A percentile compares a stretch with the other conserved stretches of the same genome.
Evolutionary conservation across 2,797 vertebrate species (phyloP).

Genomic region (Chelidonichthys spinosus): DNA sequence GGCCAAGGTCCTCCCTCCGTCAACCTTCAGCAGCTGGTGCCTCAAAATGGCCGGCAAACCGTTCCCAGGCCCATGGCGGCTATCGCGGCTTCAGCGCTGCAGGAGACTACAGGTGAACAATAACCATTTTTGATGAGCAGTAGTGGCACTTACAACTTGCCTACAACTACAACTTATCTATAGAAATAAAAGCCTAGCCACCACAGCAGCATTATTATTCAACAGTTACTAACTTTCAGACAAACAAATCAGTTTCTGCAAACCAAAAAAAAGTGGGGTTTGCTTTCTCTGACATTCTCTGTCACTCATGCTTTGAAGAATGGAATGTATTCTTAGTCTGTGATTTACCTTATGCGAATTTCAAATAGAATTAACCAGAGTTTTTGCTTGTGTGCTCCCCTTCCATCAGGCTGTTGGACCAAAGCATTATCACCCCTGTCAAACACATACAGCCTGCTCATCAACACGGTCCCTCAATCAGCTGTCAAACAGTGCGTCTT

Average conservation of each 20-base stretch:
- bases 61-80: constrained; percentile 49
- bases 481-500: constrained; percentile 15
- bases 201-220: neutral
- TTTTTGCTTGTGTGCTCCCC: neutral
- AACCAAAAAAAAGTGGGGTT: too few relatives aligned
- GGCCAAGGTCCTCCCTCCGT: constrained; percentile 87
- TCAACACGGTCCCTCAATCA: neutral
- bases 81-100: constrained; percentile 59
- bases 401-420: constrained; percentile 54
- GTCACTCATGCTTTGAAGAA: neutral
- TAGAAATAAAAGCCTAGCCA: neutral
- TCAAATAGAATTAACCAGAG: neutral
- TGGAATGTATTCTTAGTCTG: neutral
- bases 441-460: constrained; percentile 62
- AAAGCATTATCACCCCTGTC: constrained; percentile 44
- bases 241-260: neutral
- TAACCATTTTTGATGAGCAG: neutral
- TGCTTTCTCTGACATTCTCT: neutral
- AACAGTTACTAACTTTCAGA: neutral
- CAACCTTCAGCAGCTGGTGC: constrained; percentile 80
- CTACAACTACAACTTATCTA: neutral
- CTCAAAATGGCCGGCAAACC: constrained; percentile 38
- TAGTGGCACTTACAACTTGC: neutral
- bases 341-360: neutral
- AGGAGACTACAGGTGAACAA: constrained; percentile 66